These are phyloP conservation scores for Phthorimaea operculella DNA, from an alignment of 1,140 invertebrate genomes.

Conservation along the genomic window DNA sequence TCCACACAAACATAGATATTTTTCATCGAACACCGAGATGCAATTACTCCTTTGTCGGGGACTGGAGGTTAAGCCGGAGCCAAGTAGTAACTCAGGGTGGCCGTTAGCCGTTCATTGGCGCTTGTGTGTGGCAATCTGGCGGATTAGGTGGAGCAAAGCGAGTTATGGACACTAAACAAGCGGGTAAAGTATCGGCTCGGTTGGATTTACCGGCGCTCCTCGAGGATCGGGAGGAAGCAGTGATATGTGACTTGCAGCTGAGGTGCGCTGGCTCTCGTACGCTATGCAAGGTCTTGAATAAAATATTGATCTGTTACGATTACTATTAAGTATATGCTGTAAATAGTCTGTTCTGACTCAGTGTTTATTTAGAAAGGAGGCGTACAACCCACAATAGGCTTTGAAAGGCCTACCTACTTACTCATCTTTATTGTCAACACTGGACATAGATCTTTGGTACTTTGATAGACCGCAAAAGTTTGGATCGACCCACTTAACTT, in stretches of 20 bases:
- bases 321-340: no score
- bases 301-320: no score
- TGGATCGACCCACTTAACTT: no score
- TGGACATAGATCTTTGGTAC: no score
- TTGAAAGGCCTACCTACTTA: no score
- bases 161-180: neutral
- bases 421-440: no score
- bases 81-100: neutral
- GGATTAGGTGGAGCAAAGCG: neutral
- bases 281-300: no score
- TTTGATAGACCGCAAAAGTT: no score
- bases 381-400: no score
- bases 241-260: neutral
- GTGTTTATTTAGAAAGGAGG: no score
- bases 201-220: neutral
- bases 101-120: neutral
- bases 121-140: neutral
- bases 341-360: no score
- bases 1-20: neutral
- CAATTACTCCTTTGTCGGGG: neutral
- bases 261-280: neutral
- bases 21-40: neutral
- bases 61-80: neutral
- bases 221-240: neutral
- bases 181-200: neutral